Evolutionary conservation across 2,888 invertebrate species (phyloP), one percentile per base, ranked within the genome.

Genomic region (Troides oblongomaculatus): DNA sequence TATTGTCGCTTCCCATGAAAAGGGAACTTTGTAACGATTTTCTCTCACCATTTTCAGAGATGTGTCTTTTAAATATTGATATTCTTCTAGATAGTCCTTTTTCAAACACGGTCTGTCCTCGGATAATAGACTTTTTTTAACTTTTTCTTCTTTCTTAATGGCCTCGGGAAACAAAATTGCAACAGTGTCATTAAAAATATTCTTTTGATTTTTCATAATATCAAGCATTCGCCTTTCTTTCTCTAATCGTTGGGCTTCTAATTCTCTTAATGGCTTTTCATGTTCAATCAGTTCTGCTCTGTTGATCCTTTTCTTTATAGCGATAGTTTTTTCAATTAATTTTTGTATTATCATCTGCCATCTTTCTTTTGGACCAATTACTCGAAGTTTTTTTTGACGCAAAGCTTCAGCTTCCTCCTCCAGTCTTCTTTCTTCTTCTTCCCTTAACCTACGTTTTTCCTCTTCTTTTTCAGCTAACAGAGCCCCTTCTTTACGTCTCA

Each of bases 141-240:
- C 79, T 73, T 86, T 85, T 23, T 86, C 86, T 74, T 88, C 85
- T 73, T 92, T 92, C 74, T 92, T 92, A 53, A 94, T 87, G 46
- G 93, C 93, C 78, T 95, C 94, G 0, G 95, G 95, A 75, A 95
- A 95, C 18, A 94, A 81, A 71, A 93, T 93, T 12, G 93, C 93
- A 0, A 95, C 93, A 0, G 94, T 94, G 57, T 95, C 94, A 74
- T 94, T 94, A 76, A 96, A 96, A 74, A 96, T 94, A 7, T 87
- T 88, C 72, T 94, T 93, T 72, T 94, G 93, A 73, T 93, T 91
- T 77, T 92, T 93, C 85, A 95, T 88, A 43, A 93, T 92, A 65
- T 93, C 92, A 30, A 90, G 83, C 84, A 94, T 93, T 79, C 94
- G 93, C 74, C 88, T 84, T 77, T 93, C 93, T 78, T 94, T 95